These are phyloP conservation scores for Smittia sp. DNA, from an alignment of 2,888 invertebrate species.

Conservation along the genomic window DNA sequence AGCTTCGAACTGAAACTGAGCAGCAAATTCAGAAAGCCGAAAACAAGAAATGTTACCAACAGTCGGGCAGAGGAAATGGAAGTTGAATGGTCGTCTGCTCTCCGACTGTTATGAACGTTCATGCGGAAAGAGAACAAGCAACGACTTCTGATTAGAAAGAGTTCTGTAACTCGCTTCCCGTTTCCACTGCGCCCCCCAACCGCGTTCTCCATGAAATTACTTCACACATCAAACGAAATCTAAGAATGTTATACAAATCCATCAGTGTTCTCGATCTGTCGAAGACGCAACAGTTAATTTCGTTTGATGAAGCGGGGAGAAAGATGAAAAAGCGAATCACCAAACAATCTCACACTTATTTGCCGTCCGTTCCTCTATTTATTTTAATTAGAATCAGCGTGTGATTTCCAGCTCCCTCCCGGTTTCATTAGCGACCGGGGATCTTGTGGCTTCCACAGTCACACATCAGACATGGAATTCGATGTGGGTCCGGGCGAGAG, in stretches of 20 bases:
- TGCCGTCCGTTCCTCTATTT: constrained; percentile 19
- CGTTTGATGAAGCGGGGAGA: constrained; percentile 6
- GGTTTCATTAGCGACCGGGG: constrained; percentile 40
- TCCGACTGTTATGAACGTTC: background rate
- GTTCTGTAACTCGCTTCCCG: background rate
- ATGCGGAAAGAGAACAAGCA: background rate
- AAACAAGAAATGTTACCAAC: background rate
- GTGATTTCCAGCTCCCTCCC: constrained; percentile 34
- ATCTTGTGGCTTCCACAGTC: constrained; percentile 5
- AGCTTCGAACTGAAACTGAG: too few relatives aligned
- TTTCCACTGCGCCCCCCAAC: background rate
- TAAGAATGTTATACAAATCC: background rate
- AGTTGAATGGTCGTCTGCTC: background rate
- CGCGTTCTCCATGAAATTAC: constrained; percentile 29
- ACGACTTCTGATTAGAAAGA: constrained; percentile 5
- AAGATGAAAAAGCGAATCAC: background rate
- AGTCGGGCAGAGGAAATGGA: background rate
- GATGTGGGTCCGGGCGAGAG: background rate
- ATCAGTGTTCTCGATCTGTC: background rate
- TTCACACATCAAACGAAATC: constrained; percentile 33
- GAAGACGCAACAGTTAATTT: background rate
- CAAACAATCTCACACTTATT: constrained; percentile 39
- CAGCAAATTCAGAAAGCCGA: background rate
- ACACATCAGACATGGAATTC: constrained; percentile 18
- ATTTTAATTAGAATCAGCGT: constrained; percentile 40